Percentiles rank a stretch among this genome's conserved stretches.
Conservation (phyloP, 2,113 vertebrate species). For the Willisornis vidua region DNA sequence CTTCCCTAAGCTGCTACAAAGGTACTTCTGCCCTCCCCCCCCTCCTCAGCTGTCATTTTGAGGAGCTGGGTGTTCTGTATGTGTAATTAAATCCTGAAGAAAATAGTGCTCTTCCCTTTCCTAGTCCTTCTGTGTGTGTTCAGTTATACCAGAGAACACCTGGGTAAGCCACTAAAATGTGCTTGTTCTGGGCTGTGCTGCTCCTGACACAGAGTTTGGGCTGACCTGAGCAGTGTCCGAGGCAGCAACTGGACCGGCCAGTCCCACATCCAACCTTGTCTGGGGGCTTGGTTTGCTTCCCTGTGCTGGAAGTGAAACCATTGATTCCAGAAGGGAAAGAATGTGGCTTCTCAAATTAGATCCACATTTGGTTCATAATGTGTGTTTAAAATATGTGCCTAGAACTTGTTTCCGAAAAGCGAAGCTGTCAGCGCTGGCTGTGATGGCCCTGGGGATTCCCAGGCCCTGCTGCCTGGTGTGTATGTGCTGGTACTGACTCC, state of each 20-base stretch:
- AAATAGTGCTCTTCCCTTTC: background rate
- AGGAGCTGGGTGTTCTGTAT: background rate
- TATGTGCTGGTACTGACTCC: background rate
- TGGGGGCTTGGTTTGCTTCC: background rate
- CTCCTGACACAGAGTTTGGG: background rate
- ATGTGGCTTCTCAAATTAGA: background rate
- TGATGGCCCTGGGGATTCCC: background rate
- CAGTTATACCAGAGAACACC: background rate
- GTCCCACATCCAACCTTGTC: accelerated
- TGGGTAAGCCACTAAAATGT: background rate
- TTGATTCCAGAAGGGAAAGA: background rate
- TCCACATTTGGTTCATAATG: background rate
- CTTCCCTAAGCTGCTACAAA: background rate
- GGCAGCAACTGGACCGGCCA: too few relatives aligned
- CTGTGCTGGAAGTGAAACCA: background rate
- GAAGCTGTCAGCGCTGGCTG: background rate
- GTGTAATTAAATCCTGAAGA: background rate
- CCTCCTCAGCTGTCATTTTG: background rate
- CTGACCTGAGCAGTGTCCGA: too few relatives aligned
- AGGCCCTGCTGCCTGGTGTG: background rate
- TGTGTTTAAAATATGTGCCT: background rate
- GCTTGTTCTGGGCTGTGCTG: background rate
- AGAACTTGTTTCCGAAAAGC: background rate
- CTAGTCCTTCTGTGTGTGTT: background rate
- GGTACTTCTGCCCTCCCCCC: background rate